phyloP scores from a whole-genome alignment of 2,113 vertebrate species.

The Sebastes schlegelii region DNA sequence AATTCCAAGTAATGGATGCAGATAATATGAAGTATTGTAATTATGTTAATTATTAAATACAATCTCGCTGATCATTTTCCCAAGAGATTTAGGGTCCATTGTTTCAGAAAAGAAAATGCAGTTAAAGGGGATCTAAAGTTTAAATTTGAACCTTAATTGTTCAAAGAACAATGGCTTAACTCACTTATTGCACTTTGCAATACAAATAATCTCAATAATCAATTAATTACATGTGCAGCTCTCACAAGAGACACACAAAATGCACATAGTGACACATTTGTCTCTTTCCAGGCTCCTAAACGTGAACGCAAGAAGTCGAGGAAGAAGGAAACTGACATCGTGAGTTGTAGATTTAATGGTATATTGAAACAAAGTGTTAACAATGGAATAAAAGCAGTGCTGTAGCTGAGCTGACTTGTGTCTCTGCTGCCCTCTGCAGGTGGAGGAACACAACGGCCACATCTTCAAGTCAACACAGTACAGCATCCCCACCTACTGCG shows the following conservation, averaged over 20 bases:
- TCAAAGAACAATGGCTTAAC: background rate
- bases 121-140: background rate
- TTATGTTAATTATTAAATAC: background rate
- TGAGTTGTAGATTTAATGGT: constrained; percentile 79
- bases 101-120: background rate
- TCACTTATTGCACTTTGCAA: background rate
- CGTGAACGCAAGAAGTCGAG: constrained; percentile 95
- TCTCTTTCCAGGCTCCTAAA: constrained; percentile 87
- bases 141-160: background rate
- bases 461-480: constrained; percentile 98
- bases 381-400: background rate
- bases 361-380: background rate
- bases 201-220: background rate
- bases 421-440: constrained; percentile 80
- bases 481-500: constrained; percentile 98
- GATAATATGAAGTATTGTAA: background rate
- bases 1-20: background rate
- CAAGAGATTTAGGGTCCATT: background rate
- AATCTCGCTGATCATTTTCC: background rate
- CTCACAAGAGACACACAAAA: background rate
- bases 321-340: constrained; percentile 95
- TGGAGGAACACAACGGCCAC: constrained; percentile 98
- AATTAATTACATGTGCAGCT: background rate
- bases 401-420: constrained; percentile 7
- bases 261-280: background rate